Evolutionary conservation across 2,113 vertebrate genomes (phyloP).

Genomic region (Coregonus clupeaformis): DNA sequence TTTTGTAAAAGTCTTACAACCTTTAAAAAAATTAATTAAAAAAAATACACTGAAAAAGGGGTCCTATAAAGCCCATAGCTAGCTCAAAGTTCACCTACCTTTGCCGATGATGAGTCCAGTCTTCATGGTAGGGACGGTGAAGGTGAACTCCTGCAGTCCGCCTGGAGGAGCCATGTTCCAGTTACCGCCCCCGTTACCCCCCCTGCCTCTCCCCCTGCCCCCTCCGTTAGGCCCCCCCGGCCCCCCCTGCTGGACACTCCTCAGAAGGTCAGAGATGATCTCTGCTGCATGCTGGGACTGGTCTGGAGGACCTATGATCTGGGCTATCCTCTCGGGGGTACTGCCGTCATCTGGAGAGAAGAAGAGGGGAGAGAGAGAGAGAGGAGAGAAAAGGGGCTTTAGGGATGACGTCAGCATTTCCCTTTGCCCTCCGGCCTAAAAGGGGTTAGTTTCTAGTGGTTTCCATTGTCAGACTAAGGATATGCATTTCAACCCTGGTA

Average conservation of each 20-base stretch:
- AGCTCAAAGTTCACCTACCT: too few relatives aligned
- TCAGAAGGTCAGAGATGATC: constrained; percentile 94
- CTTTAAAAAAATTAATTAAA: too few relatives aligned
- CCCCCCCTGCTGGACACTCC: constrained; percentile 95
- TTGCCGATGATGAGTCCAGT: constrained; percentile 98
- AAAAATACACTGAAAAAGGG: too few relatives aligned
- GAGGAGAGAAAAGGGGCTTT: too few relatives aligned
- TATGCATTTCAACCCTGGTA: too few relatives aligned
- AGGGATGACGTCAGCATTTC: too few relatives aligned
- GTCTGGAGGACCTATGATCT: constrained; percentile 95
- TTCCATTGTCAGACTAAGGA: background rate
- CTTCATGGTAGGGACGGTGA: constrained; percentile 97
- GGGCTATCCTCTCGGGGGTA: constrained; percentile 96
- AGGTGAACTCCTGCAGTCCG: constrained; percentile 96
- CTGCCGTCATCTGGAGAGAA: constrained; percentile 87
- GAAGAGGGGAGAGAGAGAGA: background rate
- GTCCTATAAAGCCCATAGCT: too few relatives aligned
- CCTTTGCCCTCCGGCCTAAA: too few relatives aligned
- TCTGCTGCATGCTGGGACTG: constrained; percentile 95
- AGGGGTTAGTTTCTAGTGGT: background rate
- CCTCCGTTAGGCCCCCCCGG: constrained; percentile 89
- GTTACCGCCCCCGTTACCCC: constrained; percentile 94
- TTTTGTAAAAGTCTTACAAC: too few relatives aligned
- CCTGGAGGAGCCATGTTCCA: constrained; percentile 99
- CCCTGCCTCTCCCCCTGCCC: constrained; percentile 91